Conservation (phyloP, 2,888 invertebrate genomes). For the Sarcophaga subvicina region DNA sequence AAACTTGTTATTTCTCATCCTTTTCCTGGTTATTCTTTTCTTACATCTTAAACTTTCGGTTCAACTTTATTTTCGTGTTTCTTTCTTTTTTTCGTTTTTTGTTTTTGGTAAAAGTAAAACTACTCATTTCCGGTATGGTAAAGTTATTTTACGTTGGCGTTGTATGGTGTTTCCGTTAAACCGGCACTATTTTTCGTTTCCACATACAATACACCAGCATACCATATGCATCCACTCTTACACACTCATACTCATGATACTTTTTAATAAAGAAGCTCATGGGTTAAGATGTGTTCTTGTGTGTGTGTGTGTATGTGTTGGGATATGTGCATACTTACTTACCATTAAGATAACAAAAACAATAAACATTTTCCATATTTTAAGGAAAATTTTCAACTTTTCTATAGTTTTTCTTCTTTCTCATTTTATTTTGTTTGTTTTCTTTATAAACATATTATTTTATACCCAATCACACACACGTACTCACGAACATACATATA, state of each 20-base stretch:
- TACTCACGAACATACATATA: too few species aligned
- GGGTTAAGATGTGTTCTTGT: too few species aligned
- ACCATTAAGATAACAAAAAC: constrained; percentile 45
- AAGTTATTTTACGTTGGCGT: constrained; percentile 4
- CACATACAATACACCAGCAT: too few species aligned
- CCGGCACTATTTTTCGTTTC: constrained; percentile 13
- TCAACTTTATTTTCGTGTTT: not conserved
- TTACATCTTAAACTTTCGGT: not conserved
- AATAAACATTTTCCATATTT: constrained; percentile 33
- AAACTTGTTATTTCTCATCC: constrained; percentile 3
- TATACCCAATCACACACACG: too few species aligned
- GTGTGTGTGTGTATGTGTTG: not conserved
- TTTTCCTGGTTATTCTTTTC: not conserved
- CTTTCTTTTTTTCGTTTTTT: not conserved
- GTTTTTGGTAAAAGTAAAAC: not conserved
- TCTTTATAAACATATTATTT: too few species aligned
- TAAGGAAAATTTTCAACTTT: constrained; percentile 48
- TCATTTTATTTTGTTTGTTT: too few species aligned
- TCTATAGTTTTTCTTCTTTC: not conserved
- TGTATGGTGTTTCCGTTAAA: constrained; percentile 6
- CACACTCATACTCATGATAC: too few species aligned
- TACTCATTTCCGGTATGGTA: constrained; percentile 44
- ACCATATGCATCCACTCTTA: too few species aligned
- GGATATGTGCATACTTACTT: not conserved
- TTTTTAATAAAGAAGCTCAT: too few species aligned